These are phyloP conservation scores for Pemphigus obesinymphae DNA, from an alignment of 1,140 invertebrate genomes.

Conservation along the genomic window DNA sequence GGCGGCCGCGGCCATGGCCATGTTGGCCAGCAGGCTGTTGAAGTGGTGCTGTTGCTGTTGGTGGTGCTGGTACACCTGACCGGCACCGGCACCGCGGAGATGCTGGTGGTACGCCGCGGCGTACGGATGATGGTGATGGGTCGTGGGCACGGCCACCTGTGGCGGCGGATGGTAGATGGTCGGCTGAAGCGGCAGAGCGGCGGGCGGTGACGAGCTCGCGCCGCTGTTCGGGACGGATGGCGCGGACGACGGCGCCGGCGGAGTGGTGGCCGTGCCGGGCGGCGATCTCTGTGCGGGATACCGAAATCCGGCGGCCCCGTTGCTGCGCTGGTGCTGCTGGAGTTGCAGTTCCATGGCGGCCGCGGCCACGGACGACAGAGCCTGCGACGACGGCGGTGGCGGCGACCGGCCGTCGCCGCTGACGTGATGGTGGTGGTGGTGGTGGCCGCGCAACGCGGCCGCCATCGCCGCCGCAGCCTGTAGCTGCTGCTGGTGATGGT, in stretches of 20 bases:
- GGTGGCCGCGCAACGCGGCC: neutral
- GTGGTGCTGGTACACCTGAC: constrained; percentile 1
- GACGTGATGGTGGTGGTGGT: neutral
- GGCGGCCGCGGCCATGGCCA: constrained; percentile 29
- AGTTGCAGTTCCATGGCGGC: constrained; percentile 11
- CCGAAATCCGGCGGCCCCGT: neutral
- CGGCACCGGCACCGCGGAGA: neutral
- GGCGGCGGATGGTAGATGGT: constrained; percentile 1
- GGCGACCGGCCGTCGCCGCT: neutral
- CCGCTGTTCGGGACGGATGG: too few species aligned
- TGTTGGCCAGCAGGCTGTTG: constrained; percentile 21
- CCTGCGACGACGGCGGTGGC: constrained; percentile 50
- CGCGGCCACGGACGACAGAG: constrained; percentile 44
- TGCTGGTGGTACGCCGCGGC: constrained; percentile 9
- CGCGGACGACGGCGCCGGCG: too few species aligned
- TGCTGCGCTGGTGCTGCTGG: neutral
- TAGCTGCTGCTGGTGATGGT: neutral
- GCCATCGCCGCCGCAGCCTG: neutral
- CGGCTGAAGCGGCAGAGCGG: neutral
- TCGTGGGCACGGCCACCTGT: neutral
- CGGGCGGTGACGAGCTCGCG: neutral
- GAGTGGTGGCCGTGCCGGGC: neutral
- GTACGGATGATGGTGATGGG: constrained; percentile 6
- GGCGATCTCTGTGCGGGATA: neutral
- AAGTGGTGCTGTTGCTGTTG: constrained; percentile 31